These are phyloP conservation scores for Zaprionus ornatus DNA, from an alignment of 1,140 invertebrate genomes.

Conservation along the genomic window DNA sequence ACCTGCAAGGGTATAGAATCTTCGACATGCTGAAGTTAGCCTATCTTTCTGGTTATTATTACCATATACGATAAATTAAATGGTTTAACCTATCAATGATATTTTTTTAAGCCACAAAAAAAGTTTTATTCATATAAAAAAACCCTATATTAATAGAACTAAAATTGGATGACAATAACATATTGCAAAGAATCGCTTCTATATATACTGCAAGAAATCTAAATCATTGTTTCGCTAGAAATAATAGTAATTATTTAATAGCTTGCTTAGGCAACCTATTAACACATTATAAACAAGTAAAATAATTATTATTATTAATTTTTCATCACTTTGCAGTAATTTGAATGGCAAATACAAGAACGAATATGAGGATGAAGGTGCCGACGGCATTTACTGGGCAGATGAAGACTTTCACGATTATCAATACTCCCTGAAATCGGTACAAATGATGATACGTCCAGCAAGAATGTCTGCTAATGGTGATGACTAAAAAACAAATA, in stretches of 20 bases:
- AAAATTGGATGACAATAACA: too few relatives aligned
- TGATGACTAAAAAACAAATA: neutral
- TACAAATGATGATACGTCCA: slow-evolving; percentile 3
- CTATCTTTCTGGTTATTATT: too few relatives aligned
- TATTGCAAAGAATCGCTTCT: too few relatives aligned
- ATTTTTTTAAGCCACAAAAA: too few relatives aligned
- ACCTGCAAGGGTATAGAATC: too few relatives aligned
- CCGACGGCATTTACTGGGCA: neutral
- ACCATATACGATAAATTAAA: too few relatives aligned
- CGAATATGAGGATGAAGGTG: neutral
- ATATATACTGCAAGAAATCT: too few relatives aligned
- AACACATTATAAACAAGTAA: neutral
- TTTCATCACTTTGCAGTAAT: neutral
- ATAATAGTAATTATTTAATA: neutral
- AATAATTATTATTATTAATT: neutral
- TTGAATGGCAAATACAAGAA: neutral
- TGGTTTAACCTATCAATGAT: too few relatives aligned
- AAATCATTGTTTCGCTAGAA: too few relatives aligned
- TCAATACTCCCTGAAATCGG: neutral
- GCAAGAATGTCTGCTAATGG: neutral
- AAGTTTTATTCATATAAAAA: too few relatives aligned
- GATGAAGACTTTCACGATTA: neutral
- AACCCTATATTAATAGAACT: too few relatives aligned
- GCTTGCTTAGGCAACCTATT: neutral
- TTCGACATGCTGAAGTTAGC: too few relatives aligned